Conservation (phyloP, 2,113 vertebrate genomes). For the Fulmarus glacialis region DNA sequence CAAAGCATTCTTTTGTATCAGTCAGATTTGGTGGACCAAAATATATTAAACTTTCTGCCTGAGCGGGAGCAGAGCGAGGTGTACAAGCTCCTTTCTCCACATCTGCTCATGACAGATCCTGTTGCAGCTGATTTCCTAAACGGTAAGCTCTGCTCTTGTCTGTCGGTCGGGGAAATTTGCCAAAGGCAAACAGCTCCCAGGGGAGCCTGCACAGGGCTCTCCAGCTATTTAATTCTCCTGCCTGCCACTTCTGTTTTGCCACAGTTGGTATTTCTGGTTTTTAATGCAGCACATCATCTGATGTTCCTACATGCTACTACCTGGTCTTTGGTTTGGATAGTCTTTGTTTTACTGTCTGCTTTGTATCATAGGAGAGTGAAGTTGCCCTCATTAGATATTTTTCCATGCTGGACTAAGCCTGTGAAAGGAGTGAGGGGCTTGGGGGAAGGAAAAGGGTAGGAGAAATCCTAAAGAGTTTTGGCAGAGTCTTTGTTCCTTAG, state of each 20-base stretch:
- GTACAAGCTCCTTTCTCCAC: constrained; percentile 86
- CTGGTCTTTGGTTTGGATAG: neutral
- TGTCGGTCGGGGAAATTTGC: neutral
- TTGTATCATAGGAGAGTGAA: neutral
- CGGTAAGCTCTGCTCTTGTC: constrained; percentile 74
- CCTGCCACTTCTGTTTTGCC: neutral
- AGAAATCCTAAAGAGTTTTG: neutral
- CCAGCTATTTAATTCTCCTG: neutral
- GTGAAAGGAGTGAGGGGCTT: neutral
- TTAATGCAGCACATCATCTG: neutral
- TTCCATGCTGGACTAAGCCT: neutral
- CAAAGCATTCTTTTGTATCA: constrained; percentile 81
- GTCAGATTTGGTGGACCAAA: constrained; percentile 94
- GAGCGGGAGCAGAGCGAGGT: constrained; percentile 90
- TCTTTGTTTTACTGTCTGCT: neutral
- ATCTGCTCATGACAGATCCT: constrained; percentile 78
- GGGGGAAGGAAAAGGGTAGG: neutral
- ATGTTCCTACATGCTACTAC: neutral
- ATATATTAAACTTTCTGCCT: constrained; percentile 91
- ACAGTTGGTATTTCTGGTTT: neutral
- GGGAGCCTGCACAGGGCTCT: neutral
- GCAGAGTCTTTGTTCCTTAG: neutral
- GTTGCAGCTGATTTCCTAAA: constrained; percentile 84
- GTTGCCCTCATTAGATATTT: neutral
- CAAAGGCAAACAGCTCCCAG: neutral